Evolutionary conservation across 2,797 vertebrate species (phyloP).

Genomic region (Pseudochaenichthys georgianus): DNA sequence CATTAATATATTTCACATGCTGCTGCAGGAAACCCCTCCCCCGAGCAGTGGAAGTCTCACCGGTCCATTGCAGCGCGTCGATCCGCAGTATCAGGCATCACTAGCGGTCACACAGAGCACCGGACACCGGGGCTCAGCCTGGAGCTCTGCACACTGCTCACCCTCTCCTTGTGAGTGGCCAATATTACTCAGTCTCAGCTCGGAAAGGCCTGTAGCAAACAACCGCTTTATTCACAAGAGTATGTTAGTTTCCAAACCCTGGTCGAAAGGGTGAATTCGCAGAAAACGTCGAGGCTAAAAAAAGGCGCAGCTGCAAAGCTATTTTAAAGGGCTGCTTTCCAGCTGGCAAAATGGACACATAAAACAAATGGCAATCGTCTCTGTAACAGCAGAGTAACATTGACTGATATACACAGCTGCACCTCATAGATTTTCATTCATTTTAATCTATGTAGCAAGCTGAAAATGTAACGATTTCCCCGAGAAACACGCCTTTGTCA

Average conservation of each 20-base stretch:
- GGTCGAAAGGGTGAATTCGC: not conserved
- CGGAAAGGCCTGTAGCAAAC: not conserved
- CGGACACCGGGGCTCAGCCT: constrained; percentile 55
- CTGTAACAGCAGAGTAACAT: not conserved
- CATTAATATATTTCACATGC: not conserved
- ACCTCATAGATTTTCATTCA: too few relatives aligned
- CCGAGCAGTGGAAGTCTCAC: constrained; percentile 55
- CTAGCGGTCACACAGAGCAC: constrained; percentile 28
- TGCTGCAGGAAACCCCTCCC: not conserved
- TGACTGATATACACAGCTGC: not conserved
- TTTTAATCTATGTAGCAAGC: too few relatives aligned
- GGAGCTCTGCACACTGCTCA: not conserved
- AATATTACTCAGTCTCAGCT: not conserved
- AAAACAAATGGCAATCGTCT: not conserved
- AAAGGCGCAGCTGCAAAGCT: constrained; percentile 34
- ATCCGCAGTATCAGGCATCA: constrained; percentile 20
- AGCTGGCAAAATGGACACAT: constrained; percentile 22
- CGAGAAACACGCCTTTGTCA: too few relatives aligned
- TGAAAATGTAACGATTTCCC: not conserved
- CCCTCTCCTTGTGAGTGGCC: too few relatives aligned
- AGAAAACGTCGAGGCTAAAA: constrained; percentile 30
- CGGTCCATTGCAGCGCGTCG: constrained; percentile 64
- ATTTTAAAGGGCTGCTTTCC: constrained; percentile 3
- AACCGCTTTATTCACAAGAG: not conserved
- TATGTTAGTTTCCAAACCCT: not conserved